Evolutionary conservation across 2,888 invertebrate genomes (phyloP).

Genomic region (Conistra vaccinii): DNA sequence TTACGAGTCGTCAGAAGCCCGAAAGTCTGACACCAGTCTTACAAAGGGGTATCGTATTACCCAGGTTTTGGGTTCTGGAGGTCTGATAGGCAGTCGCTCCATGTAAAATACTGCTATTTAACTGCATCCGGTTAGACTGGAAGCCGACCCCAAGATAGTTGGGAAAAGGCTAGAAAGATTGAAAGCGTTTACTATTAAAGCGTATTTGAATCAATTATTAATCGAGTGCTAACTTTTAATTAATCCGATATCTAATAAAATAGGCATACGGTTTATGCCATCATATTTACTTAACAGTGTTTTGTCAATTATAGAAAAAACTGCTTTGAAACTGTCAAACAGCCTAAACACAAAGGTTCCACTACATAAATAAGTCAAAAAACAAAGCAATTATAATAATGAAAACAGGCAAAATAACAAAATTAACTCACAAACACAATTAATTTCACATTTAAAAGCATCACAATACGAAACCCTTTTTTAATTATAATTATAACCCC

Average conservation of each 20-base stretch:
- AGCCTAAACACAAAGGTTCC: not conserved
- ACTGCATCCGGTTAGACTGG: too few species aligned
- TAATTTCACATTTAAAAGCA: constrained; percentile 58
- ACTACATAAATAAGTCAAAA: not conserved
- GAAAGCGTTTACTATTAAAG: not conserved
- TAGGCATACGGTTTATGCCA: too few species aligned
- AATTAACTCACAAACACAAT: constrained; percentile 56
- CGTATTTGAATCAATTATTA: not conserved
- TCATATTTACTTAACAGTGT: not conserved
- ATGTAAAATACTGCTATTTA: too few species aligned
- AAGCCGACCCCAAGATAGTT: too few species aligned
- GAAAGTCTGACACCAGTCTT: too few species aligned
- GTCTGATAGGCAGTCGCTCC: too few species aligned
- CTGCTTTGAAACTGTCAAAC: too few species aligned
- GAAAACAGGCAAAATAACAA: constrained; percentile 31
- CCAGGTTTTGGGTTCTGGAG: too few species aligned
- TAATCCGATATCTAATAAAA: not conserved
- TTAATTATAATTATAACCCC: constrained; percentile 61
- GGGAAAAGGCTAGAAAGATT: too few species aligned
- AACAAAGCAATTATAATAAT: constrained; percentile 33
- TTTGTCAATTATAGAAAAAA: not conserved
- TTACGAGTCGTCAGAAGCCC: too few species aligned
- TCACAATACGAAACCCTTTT: constrained; percentile 58
- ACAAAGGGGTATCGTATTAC: too few species aligned
- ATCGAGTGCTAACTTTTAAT: not conserved